These are phyloP conservation scores for Hoplostethus mediterraneus DNA, from an alignment of 2,797 vertebrate genomes.

Conservation along the genomic window DNA sequence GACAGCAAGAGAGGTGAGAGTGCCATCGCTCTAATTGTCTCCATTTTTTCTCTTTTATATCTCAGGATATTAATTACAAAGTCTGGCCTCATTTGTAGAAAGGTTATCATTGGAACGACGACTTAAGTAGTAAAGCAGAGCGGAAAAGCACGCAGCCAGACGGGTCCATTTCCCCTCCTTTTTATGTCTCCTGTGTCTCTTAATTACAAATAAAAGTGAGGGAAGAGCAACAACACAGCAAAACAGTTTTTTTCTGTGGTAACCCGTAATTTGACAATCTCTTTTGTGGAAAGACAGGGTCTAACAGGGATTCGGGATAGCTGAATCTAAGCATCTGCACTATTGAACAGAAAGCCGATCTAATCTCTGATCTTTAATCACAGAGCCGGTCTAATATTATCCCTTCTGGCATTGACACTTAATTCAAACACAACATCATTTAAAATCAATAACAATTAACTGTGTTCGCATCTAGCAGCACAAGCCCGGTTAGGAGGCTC, in stretches of 20 bases:
- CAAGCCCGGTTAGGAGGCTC: conserved; percentile 55
- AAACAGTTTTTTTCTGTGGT: conserved; percentile 45
- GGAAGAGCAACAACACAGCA: conserved; percentile 41
- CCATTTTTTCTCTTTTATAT: conserved; percentile 43
- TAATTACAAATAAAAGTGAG: conserved; percentile 51
- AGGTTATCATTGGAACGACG: conserved; percentile 53
- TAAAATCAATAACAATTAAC: conserved; percentile 24
- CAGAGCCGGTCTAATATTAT: conserved; percentile 45
- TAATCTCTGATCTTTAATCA: conserved; percentile 56
- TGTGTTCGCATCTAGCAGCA: conserved; percentile 58
- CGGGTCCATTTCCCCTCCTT: conserved; percentile 12
- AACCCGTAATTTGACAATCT: conserved; percentile 39
- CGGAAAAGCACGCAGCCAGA: conserved; percentile 40
- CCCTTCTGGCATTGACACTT: conserved; percentile 38
- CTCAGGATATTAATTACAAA: conserved; percentile 65
- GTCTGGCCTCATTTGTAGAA: conserved; percentile 53
- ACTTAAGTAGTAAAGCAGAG: conserved; percentile 58
- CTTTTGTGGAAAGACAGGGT: conserved; percentile 10
- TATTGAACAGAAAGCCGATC: conserved; percentile 50
- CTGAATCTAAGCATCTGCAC: conserved; percentile 39
- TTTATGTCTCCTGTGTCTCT: conserved; percentile 37
- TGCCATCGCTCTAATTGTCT: conserved; percentile 52
- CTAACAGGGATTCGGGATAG: conserved; percentile 37
- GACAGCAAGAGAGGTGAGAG: conserved; percentile 45
- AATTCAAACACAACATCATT: conserved; percentile 43